phyloP scores from a whole-genome alignment of 2,797 vertebrate species.

The Paramormyrops hopkinsi region DNA sequence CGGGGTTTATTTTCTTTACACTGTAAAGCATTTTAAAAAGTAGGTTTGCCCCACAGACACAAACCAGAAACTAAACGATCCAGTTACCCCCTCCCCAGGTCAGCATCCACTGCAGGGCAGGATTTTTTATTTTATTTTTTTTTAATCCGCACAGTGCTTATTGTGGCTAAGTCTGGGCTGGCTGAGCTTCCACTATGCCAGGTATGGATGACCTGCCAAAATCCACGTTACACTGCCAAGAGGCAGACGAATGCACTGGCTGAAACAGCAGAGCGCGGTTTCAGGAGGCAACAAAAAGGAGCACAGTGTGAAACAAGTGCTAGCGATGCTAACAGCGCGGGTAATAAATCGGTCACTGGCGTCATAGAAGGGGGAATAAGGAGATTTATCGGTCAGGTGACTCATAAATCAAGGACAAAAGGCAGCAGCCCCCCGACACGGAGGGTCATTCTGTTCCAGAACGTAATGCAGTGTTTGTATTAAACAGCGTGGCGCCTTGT shows the following conservation, averaged over 20 bases:
- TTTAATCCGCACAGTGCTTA: not conserved
- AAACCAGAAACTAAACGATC: not conserved
- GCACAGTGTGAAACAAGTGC: not conserved
- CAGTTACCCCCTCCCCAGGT: not conserved
- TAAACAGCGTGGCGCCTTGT: not conserved
- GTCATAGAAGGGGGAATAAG: not conserved
- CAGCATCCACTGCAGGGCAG: not conserved
- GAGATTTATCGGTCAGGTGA: not conserved
- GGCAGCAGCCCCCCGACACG: not conserved
- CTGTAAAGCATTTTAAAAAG: not conserved
- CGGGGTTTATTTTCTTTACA: not conserved
- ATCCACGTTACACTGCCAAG: not conserved
- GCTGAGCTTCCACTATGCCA: not conserved
- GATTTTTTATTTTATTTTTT: not conserved
- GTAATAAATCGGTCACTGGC: not conserved
- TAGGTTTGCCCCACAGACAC: not conserved
- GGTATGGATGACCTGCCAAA: not conserved
- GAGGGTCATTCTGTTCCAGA: not conserved
- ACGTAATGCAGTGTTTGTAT: not conserved
- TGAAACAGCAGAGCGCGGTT: not conserved
- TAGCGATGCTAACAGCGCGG: not conserved
- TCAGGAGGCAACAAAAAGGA: not conserved
- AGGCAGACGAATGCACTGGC: not conserved
- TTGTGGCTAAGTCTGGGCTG: not conserved
- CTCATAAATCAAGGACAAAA: not conserved